These are phyloP conservation scores for Calameuta idolon DNA, from an alignment of 2,888 invertebrate species.

Conservation along the genomic window DNA sequence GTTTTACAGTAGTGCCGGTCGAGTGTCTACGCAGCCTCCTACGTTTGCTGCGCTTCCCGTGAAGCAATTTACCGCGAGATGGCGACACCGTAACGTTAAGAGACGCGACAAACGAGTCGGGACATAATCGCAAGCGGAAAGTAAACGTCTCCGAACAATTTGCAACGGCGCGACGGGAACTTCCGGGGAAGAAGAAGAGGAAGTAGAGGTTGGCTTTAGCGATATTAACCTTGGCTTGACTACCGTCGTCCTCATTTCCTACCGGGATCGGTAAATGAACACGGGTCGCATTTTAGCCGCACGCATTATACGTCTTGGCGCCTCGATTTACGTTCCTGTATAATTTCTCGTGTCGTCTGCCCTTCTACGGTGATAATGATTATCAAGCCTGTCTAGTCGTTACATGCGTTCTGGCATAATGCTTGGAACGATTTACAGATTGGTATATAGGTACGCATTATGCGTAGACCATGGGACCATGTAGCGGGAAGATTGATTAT, in stretches of 20 bases:
- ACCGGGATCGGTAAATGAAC: slow-evolving; percentile 4
- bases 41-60: not conserved
- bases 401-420: not conserved
- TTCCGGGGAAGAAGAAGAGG: not conserved
- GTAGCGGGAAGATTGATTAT: not conserved
- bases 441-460: not conserved
- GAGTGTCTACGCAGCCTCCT: not conserved
- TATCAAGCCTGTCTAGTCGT: not conserved
- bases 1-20: not conserved
- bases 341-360: not conserved
- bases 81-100: not conserved
- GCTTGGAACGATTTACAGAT: not conserved
- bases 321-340: not conserved
- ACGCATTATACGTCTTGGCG: not conserved
- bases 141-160: not conserved
- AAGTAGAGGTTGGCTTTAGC: not conserved
- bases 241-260: not conserved
- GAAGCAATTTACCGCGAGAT: not conserved
- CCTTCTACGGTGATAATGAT: not conserved
- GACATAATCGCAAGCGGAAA: not conserved
- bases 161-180: not conserved
- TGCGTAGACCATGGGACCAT: not conserved
- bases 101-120: not conserved
- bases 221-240: not conserved
- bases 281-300: not conserved